Percentiles rank a stretch among this genome's conserved stretches.
These are phyloP conservation scores for Pseudopipra pipra DNA, from an alignment of 2,113 vertebrate genomes.

Conservation along the genomic window DNA sequence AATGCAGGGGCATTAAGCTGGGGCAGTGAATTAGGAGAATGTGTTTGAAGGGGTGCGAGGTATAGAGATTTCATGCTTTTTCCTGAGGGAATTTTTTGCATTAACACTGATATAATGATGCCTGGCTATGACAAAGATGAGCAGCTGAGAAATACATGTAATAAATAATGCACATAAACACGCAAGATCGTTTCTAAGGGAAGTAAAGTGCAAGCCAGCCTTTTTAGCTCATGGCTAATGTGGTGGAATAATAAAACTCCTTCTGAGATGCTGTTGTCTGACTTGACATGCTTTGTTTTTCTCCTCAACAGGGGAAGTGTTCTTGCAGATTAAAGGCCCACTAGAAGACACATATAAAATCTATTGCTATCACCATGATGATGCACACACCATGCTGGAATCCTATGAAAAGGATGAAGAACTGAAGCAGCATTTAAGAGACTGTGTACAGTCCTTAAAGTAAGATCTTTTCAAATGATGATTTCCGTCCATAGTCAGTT, in stretches of 20 bases:
- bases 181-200: constrained; percentile 26
- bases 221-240: constrained; percentile 42
- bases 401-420: constrained; percentile 91
- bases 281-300: constrained; percentile 53
- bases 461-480: constrained; percentile 75
- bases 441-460: constrained; percentile 88
- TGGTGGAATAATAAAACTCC: constrained; percentile 46
- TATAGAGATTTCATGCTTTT: constrained; percentile 13
- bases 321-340: constrained; percentile 88
- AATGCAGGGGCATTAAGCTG: neutral
- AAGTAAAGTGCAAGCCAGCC: constrained; percentile 19
- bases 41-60: neutral
- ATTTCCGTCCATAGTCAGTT: constrained; percentile 29
- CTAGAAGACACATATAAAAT: constrained; percentile 94
- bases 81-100: constrained; percentile 47
- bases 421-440: constrained; percentile 85
- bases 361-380: constrained; percentile 95
- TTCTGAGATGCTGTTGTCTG: constrained; percentile 37
- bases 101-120: constrained; percentile 54
- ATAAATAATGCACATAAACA: constrained; percentile 70
- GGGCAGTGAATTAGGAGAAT: neutral
- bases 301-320: constrained; percentile 84
- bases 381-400: constrained; percentile 87
- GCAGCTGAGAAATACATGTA: constrained; percentile 60
- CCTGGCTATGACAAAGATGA: constrained; percentile 58